A percentile compares a stretch with the other conserved stretches of the same genome.
Conservation (phyloP, 2,113 vertebrate genomes). For the Macquaria australasica region DNA sequence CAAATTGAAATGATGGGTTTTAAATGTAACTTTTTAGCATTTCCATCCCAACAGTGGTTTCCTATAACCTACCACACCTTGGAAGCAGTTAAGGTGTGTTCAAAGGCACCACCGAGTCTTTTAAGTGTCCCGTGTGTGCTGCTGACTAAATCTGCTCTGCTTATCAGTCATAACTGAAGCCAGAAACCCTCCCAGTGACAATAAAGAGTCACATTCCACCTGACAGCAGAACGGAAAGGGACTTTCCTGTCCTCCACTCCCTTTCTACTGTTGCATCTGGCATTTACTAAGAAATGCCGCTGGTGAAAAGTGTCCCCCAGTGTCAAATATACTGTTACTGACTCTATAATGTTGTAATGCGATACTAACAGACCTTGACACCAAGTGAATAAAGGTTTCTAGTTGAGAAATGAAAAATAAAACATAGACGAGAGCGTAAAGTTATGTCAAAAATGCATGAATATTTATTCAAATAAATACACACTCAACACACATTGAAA, state of each 20-base stretch:
- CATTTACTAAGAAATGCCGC: conserved; percentile 55
- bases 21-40: background rate
- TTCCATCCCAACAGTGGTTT: fast-evolving
- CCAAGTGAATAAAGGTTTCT: background rate
- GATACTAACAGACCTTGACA: background rate
- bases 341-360: background rate
- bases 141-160: conserved; percentile 13
- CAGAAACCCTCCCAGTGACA: conserved; percentile 46
- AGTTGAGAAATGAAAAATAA: background rate
- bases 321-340: conserved; percentile 28
- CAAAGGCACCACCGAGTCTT: conserved; percentile 42
- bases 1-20: background rate
- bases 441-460: conserved; percentile 74
- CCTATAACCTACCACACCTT: conserved; percentile 40
- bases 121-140: conserved; percentile 21
- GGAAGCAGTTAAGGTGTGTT: conserved; percentile 56
- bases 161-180: conserved; percentile 70
- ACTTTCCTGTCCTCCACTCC: conserved; percentile 72
- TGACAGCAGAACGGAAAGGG: conserved; percentile 68
- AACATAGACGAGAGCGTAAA: background rate
- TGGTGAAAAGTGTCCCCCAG: conserved; percentile 7
- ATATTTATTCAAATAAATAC: conserved; percentile 96
- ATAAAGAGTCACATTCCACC: conserved; percentile 71
- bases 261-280: conserved; percentile 43
- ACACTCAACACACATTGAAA: conserved; percentile 90